Base-by-base conservation (phyloP, 2,113 vertebrate genomes). In the Fukomys damarensis region DNA sequence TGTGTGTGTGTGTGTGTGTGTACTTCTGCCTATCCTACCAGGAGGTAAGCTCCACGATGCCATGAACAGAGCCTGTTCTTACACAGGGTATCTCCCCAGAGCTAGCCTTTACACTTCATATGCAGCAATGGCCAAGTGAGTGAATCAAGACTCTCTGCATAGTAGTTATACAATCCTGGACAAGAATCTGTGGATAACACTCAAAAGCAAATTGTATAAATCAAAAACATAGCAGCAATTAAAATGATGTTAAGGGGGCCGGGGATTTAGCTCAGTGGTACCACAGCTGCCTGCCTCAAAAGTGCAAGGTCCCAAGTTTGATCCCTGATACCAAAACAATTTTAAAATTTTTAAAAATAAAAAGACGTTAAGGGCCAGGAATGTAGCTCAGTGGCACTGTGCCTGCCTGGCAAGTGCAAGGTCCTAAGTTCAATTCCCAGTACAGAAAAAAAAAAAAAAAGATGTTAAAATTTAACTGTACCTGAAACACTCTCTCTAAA, bases 201-300 rank as follows among this genome's bases (percentile, higher is more conserved):
- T 89, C 16, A 82, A 97, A 97, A 94, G 74, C 74, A 77, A 49
- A 77, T 49, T 54, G 63, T 26, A 86, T 13, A 74, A 90, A 82
- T 63, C 35, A 65, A 80, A 96, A 79, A 80, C 35, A 79, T 28
- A 84, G 74, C 46, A 58, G 12, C 46, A 58, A 9, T 93, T 35
- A 61, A 80, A 88, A 97, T 81, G 6, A 70, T 82, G 58, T 70
- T 91, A 9, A 49, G 46, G 46, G 46, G 46, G 46, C 46, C 46
- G 46, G 46, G 46, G 46, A 49, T 49, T 5, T 49, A 49, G 46
- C 46, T 49, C 46, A 49, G 46, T 49, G 46, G 46, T 9, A 49
- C 46, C 46, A 49, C n/a, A n/a, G n/a, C n/a, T 49, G 46, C 46
- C 46, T 49, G 46, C 46, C 46, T 49, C 5, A 9, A 5, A 49